These are phyloP conservation scores for Alexandromys fortis DNA, from an alignment of 2,113 vertebrate genomes.

Conservation along the genomic window DNA sequence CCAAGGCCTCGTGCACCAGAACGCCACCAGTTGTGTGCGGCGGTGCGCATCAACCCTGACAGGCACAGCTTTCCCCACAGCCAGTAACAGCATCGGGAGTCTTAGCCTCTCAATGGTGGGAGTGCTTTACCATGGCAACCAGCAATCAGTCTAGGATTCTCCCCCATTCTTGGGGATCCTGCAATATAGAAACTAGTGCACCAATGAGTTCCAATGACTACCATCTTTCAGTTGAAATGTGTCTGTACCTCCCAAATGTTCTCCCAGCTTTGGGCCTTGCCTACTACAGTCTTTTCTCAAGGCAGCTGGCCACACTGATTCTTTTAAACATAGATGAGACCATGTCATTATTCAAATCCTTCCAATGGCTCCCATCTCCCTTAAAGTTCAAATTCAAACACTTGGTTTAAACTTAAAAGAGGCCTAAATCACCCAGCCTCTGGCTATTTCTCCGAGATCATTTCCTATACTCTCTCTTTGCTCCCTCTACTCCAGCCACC, in stretches of 20 bases:
- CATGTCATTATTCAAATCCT: constrained; percentile 11
- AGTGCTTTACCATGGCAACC: background rate
- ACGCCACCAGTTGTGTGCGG: background rate
- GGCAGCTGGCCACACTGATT: background rate
- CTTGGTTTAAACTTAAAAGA: background rate
- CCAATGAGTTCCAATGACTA: background rate
- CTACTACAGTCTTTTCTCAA: background rate
- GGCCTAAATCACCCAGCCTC: background rate
- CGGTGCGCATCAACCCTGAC: background rate
- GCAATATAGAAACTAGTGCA: background rate
- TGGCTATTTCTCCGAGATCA: constrained; percentile 5
- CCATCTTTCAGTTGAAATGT: background rate
- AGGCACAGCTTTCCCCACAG: background rate
- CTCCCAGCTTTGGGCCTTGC: background rate
- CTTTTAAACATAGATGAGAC: constrained; percentile 13
- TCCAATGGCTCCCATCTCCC: constrained; percentile 19
- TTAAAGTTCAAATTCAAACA: constrained; percentile 54
- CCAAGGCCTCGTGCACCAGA: background rate
- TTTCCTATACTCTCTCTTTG: background rate
- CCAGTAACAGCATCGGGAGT: background rate
- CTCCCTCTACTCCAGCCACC: background rate
- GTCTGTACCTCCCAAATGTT: background rate
- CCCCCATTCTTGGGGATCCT: background rate
- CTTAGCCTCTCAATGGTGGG: background rate
- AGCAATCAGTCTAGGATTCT: background rate